Evolutionary conservation across 2,113 vertebrate species (phyloP), one percentile per base, ranked within the genome.

Genomic region (Peromyscus californicus): DNA sequence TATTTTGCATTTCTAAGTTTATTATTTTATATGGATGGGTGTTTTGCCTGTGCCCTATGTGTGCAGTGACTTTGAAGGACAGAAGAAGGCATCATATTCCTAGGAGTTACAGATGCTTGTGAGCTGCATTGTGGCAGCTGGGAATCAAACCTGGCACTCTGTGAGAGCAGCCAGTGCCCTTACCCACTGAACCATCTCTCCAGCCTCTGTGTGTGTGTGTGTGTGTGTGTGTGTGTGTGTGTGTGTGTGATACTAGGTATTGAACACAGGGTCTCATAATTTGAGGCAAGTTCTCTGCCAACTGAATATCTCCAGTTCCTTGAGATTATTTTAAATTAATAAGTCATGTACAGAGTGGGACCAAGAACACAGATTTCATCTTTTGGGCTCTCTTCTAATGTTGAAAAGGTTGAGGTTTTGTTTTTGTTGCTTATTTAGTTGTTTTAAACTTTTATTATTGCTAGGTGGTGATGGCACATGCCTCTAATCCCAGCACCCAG

Each of bases 311-410:
- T 29, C 42, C 39, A 69, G 29, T 33, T 51, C 19, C 59, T 87
- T 89, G 67, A 95, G 36, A 57, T 29, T 74, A 39, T 80, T 91
- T 39, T 45, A 83, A 89, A 63, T 90, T 65, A 90, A 17, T 65
- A 79, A 86, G n/a, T 89, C 88, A 63, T 54, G 59, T 70, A 82
- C 83, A 54, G 72, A 95, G 54, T 51, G 17, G n/a, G 24, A 96
- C 65, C n/a, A 95, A 82, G 65, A 54, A 63, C 48, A 54, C 61
- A 93, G 65, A 82, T 90, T 51, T 78, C 17, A 42, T 85, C 45
- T 45, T 63, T 92, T 65, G 3, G 61, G 11, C 10, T 33, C 21
- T 78, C 12, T 83, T 39, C 36, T 72, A 33, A 1, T 95, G 87
- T n/a, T 87, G 69, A 90, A 89, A 93, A 86, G 83, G 9, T 24